These are phyloP conservation scores for Fragum whitleyi DNA, from an alignment of 2,888 invertebrate genomes.

Conservation along the genomic window DNA sequence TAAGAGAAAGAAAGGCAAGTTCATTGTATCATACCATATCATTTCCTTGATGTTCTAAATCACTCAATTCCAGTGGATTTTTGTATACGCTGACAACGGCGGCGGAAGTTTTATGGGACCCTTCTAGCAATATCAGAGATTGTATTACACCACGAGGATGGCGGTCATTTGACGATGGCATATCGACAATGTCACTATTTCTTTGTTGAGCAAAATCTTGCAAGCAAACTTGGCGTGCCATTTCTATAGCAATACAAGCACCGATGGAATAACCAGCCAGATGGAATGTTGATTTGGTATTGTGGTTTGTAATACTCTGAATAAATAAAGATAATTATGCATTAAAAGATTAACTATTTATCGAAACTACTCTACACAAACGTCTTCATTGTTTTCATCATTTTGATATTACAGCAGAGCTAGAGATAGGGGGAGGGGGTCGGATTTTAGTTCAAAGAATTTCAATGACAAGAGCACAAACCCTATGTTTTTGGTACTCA, in stretches of 20 bases:
- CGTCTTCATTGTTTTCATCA: too few relatives aligned
- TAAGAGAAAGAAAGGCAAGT: too few relatives aligned
- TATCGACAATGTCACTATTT: too few relatives aligned
- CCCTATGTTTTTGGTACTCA: too few relatives aligned
- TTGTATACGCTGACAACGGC: conserved; percentile 84
- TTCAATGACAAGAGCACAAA: too few relatives aligned
- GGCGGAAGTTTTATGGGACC: conserved; percentile 87
- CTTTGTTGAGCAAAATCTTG: neutral
- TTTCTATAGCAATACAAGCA: conserved; percentile 97
- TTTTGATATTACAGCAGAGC: too few relatives aligned
- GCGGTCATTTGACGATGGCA: too few relatives aligned
- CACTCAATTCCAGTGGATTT: conserved; percentile 68
- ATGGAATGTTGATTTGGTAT: conserved; percentile 89
- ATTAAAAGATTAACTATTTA: too few relatives aligned
- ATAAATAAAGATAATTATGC: neutral
- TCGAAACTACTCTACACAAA: too few relatives aligned
- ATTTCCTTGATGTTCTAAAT: conserved; percentile 73
- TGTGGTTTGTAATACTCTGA: conserved; percentile 41
- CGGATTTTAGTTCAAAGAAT: too few relatives aligned
- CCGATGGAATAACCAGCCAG: conserved; percentile 98
- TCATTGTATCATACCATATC: conserved; percentile 75
- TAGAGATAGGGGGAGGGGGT: too few relatives aligned
- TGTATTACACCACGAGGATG: neutral
- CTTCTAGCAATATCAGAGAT: conserved; percentile 93
- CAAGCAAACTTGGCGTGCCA: conserved; percentile 87